Evolutionary conservation across 2,113 vertebrate genomes (phyloP).

Genomic region (Naja naja): DNA sequence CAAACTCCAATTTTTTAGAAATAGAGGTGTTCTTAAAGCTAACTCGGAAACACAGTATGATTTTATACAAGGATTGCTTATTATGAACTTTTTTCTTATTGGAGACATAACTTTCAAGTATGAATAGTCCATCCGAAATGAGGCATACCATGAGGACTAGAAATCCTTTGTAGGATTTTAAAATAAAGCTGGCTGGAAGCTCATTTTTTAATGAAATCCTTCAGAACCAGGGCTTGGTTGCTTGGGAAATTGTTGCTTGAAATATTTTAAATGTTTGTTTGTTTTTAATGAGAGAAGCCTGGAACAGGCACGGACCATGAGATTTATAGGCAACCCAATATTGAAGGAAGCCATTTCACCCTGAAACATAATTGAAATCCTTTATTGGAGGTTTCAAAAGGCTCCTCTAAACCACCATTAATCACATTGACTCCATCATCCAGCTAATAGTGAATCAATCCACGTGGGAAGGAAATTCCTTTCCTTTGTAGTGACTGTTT

Average conservation of each 20-base stretch:
- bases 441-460: conserved; percentile 24
- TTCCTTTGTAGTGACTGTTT: conserved; percentile 17
- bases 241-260: conserved; percentile 20
- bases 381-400: conserved; percentile 22
- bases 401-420: neutral
- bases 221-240: conserved; percentile 32
- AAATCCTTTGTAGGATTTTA: conserved; percentile 18
- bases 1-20: neutral
- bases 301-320: conserved; percentile 3
- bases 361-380: conserved; percentile 41
- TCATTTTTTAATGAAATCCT: conserved; percentile 35
- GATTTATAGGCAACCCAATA: conserved; percentile 34
- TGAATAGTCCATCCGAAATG: neutral
- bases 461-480: conserved; percentile 23
- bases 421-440: neutral
- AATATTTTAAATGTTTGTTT: conserved; percentile 22
- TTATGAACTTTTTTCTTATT: neutral
- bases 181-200: conserved; percentile 38
- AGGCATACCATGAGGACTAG: neutral
- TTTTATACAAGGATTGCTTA: neutral
- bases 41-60: neutral
- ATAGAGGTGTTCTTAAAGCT: neutral
- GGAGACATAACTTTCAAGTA: neutral
- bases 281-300: conserved; percentile 31
- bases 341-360: conserved; percentile 5